These are phyloP conservation scores for Anguilla marmorata DNA, from an alignment of 2,797 vertebrate genomes.

Conservation along the genomic window DNA sequence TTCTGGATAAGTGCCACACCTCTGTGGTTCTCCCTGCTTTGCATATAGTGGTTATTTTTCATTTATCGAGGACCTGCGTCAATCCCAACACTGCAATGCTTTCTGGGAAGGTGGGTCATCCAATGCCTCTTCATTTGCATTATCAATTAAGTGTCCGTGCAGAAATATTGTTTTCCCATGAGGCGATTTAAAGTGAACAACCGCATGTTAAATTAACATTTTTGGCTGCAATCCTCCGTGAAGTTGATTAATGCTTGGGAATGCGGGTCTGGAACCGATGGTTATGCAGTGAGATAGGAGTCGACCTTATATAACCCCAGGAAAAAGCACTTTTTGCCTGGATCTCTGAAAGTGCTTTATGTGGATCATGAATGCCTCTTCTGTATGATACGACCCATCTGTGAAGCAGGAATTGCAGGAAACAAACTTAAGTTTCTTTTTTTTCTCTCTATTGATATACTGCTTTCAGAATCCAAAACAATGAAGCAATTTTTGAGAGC, in stretches of 20 bases:
- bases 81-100: not conserved
- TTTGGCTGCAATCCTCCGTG: not conserved
- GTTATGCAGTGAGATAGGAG: conserved; percentile 38
- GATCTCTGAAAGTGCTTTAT: conserved; percentile 18
- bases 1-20: not conserved
- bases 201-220: conserved; percentile 18
- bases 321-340: conserved; percentile 32
- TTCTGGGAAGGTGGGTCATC: not conserved
- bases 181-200: not conserved
- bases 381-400: conserved; percentile 8
- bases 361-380: conserved; percentile 1
- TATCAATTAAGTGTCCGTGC: not conserved
- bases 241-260: conserved; percentile 37
- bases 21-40: not conserved
- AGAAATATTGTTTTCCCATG: not conserved
- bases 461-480: conserved; percentile 38
- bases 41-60: not conserved
- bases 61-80: not conserved
- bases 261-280: conserved; percentile 39
- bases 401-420: conserved; percentile 41
- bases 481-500: conserved; percentile 24
- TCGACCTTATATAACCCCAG: conserved; percentile 33
- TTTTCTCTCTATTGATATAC: conserved; percentile 41
- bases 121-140: not conserved
- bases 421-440: conserved; percentile 43